Evolutionary conservation across 2,113 vertebrate genomes (phyloP), one percentile per base, ranked within the genome.

Genomic region (Toxotes chatareus): DNA sequence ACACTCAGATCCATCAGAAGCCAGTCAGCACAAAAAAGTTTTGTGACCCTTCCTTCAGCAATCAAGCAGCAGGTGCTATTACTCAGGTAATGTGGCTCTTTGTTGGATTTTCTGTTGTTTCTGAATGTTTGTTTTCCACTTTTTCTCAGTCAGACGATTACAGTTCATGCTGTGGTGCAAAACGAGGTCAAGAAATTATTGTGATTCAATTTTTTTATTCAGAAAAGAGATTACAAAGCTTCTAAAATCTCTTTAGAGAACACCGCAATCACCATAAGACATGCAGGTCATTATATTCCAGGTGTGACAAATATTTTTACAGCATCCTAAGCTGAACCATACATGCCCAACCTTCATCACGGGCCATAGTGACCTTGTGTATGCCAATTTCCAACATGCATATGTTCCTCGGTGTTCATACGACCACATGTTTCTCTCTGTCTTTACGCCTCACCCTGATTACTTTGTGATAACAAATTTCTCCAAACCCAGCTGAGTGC

Each of bases 1-100:
- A 19, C 21, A 31, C 21, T 53, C 64, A 55, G 73, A 66, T 51
- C 62, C 51, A 4, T 46, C 59, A 51, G 46, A 55, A 11, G 63
- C 64, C 61, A 38, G 75, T 69, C 4, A 68, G 59, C 68, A 66
- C 12, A 0, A 89, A 70, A 78, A 88, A 31, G 66, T 80, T 87
- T 47, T 93, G 87, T 59, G 78, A 89, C 61, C 79, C 86, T 23
- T 34, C 72, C 46, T 57, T 81, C 60, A 78, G 32, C 74, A 81
- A 89, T 68, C 85, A 87, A 44, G 53, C 79, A 51, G 65, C 63
- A 67, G 74, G 70, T 47, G 77, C 60, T 42, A 7, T 64, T 59
- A 51, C 17, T 21, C 72, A 84, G 89, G 88, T 92, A 89, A 84
- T 13, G 38, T 42, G 61, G 59, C 21, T 49, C 3, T 68, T 51